Percentiles rank a stretch among this genome's conserved stretches.
Evolutionary conservation across 2,888 invertebrate species (phyloP).

Genomic region (Campaea margaritaria): DNA sequence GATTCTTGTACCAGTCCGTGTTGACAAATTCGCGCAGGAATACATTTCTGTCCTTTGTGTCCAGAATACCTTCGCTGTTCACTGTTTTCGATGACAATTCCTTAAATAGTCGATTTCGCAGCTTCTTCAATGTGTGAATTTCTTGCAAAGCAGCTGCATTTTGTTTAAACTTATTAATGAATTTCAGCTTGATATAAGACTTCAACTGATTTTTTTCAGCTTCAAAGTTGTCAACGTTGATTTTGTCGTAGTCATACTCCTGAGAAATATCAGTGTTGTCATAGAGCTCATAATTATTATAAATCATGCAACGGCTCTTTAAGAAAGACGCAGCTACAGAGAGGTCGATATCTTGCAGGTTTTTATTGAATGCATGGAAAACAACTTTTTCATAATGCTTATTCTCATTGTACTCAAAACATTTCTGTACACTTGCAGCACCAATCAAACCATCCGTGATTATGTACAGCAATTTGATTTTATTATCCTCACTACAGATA

Average conservation of each 20-base stretch:
- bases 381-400: too few species aligned
- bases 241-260: too few species aligned
- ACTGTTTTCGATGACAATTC: slow-evolving; percentile 35
- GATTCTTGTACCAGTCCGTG: too few species aligned
- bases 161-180: slow-evolving; percentile 40
- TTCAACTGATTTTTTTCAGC: too few species aligned
- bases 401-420: too few species aligned
- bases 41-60: slow-evolving; percentile 45
- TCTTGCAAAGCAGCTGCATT: slow-evolving; percentile 46
- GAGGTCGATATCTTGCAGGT: too few species aligned
- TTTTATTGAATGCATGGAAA: too few species aligned
- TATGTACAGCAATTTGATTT: slow-evolving; percentile 49
- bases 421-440: slow-evolving; percentile 1
- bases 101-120: slow-evolving; percentile 44
- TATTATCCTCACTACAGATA: too few species aligned
- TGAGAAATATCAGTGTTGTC: slow-evolving; percentile 50
- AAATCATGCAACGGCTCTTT: slow-evolving; percentile 45
- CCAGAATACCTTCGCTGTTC: slow-evolving; percentile 26
- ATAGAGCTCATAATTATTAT: slow-evolving; percentile 46
- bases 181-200: too few species aligned
- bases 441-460: slow-evolving; percentile 51
- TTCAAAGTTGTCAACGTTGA: too few species aligned
- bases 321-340: too few species aligned
- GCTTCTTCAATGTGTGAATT: slow-evolving; percentile 51
- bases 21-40: slow-evolving; percentile 52